These are phyloP conservation scores for Lycocerus yunnanus DNA, from an alignment of 2,888 invertebrate genomes.

Conservation along the genomic window DNA sequence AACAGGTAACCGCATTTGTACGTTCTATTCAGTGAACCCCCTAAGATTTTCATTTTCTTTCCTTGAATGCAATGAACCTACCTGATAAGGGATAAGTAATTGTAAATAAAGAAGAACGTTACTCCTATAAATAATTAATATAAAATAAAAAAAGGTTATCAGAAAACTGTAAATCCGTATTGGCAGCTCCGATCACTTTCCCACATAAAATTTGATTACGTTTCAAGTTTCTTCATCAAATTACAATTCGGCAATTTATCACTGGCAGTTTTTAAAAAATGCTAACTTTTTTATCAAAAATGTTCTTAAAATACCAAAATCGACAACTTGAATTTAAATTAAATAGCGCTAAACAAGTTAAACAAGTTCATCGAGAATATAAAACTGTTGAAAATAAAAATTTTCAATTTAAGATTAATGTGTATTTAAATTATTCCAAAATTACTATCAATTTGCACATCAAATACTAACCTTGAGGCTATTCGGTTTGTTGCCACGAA, in stretches of 20 bases:
- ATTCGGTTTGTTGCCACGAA: conserved; percentile 73
- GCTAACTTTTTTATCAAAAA: neutral
- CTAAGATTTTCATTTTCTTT: conserved; percentile 28
- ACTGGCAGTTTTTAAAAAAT: neutral
- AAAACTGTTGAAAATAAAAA: neutral
- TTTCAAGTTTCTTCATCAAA: neutral
- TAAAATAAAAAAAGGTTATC: neutral
- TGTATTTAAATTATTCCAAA: neutral
- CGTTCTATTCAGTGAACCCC: conserved; percentile 21
- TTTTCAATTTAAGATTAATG: neutral
- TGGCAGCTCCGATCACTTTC: neutral
- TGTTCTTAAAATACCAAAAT: neutral
- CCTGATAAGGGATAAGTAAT: conserved; percentile 22
- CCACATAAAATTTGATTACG: neutral
- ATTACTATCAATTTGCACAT: neutral
- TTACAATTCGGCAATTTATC: neutral
- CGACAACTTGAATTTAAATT: neutral
- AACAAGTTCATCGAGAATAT: neutral
- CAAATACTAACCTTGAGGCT: conserved; percentile 9
- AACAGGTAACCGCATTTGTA: conserved; percentile 32
- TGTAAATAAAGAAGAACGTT: conserved; percentile 20
- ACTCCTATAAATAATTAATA: neutral
- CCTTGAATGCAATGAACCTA: conserved; percentile 25
- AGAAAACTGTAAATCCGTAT: neutral
- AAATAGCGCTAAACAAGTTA: neutral